Evolutionary conservation across 2,113 vertebrate genomes (phyloP).

Genomic region (Coryphaenoides rupestris): DNA sequence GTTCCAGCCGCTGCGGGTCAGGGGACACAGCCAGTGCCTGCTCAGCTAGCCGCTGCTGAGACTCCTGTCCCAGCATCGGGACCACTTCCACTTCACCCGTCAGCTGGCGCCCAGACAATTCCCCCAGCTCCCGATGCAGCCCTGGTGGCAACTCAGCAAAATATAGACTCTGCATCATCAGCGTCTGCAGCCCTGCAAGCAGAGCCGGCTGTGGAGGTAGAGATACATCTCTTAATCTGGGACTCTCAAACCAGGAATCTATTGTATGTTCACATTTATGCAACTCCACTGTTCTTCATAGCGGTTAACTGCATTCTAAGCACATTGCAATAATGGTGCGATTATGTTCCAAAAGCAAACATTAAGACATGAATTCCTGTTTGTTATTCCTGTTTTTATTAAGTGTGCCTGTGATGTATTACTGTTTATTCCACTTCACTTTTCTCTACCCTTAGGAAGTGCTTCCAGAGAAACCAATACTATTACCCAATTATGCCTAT

Average conservation of each 20-base stretch:
- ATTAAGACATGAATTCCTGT: no score
- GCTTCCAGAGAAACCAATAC: slow-evolving; percentile 76
- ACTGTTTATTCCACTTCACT: slow-evolving; percentile 8
- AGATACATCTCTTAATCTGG: not conserved
- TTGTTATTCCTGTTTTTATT: not conserved
- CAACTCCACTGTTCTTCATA: no score
- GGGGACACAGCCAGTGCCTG: slow-evolving; percentile 22
- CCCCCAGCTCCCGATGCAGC: slow-evolving; percentile 54
- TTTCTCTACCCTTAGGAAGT: slow-evolving; percentile 70
- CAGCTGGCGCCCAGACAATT: slow-evolving; percentile 65
- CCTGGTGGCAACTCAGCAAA: slow-evolving; percentile 66
- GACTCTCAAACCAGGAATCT: no score
- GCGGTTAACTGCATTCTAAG: no score
- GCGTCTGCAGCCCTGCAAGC: slow-evolving; percentile 40
- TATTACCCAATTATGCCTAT: slow-evolving; percentile 72
- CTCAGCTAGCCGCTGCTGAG: slow-evolving; percentile 19
- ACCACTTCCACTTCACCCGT: slow-evolving; percentile 65
- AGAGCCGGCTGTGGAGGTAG: slow-evolving; percentile 62
- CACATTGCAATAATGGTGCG: not conserved
- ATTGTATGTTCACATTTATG: not conserved
- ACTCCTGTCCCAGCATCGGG: slow-evolving; percentile 32
- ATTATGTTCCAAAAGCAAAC: not conserved
- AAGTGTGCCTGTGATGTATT: not conserved
- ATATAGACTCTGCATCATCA: slow-evolving; percentile 41
- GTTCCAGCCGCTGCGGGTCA: slow-evolving; percentile 9